These are phyloP conservation scores for Anolis apletophallus DNA, from an alignment of 2,797 vertebrate species.

Conservation along the genomic window DNA sequence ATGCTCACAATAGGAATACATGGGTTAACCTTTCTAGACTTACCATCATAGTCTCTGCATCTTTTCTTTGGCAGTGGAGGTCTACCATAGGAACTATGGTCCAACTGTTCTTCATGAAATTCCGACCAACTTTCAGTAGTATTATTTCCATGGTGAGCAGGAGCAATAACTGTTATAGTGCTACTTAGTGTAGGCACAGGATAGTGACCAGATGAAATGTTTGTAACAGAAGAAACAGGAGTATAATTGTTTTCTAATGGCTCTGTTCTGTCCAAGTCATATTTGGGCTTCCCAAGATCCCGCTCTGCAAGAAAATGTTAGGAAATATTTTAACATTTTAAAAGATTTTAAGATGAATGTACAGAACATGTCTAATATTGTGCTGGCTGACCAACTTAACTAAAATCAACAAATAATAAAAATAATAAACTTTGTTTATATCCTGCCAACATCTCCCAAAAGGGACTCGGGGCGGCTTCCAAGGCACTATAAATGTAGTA, in stretches of 20 bases:
- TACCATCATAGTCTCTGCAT: slow-evolving; percentile 97
- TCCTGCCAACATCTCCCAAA: too few species aligned
- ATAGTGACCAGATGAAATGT: slow-evolving; percentile 88
- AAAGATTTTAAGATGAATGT: background rate
- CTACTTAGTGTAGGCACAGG: slow-evolving; percentile 95
- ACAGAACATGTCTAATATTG: background rate
- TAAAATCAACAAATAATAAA: background rate
- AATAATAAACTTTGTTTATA: too few species aligned
- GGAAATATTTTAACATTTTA: slow-evolving; percentile 9
- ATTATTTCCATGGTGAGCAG: slow-evolving; percentile 93
- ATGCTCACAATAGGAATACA: background rate
- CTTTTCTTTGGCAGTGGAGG: slow-evolving; percentile 91
- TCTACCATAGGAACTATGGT: slow-evolving; percentile 87
- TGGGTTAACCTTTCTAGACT: slow-evolving; percentile 38
- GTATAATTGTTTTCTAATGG: slow-evolving; percentile 86
- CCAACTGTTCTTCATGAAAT: slow-evolving; percentile 89
- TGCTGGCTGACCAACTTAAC: background rate
- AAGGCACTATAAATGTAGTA: too few species aligned
- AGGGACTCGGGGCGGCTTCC: too few species aligned
- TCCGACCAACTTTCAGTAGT: slow-evolving; percentile 96
- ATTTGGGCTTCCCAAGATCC: slow-evolving; percentile 91
- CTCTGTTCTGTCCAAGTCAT: slow-evolving; percentile 89
- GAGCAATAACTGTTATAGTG: slow-evolving; percentile 95
- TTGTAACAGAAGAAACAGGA: slow-evolving; percentile 84
- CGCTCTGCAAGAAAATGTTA: slow-evolving; percentile 82